Evolutionary conservation across 2,888 invertebrate species (phyloP), one percentile per base, ranked within the genome.

Genomic region (Trichacis sp.): DNA sequence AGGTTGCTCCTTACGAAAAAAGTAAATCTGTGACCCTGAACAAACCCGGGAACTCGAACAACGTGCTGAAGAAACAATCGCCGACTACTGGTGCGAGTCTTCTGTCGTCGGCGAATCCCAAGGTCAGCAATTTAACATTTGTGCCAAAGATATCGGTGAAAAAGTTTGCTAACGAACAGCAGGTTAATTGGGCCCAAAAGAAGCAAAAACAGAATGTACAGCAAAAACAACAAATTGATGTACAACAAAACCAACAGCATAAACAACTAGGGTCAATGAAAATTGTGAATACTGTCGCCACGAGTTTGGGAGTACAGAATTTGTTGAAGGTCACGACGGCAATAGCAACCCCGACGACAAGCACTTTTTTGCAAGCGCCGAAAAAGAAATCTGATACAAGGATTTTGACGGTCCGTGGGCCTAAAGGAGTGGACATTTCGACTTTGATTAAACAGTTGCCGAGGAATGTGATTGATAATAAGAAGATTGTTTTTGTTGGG

Each of bases 361-460:
- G 20, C 2, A 15, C 42, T n/a, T 33, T 56, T 9, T 42, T 52
- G n/a, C 70, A 50, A 19, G 30, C 40, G 12, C 48, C 46, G 4
- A 47, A 52, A 36, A 42, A 53, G 12, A 73, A 68, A 12, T 24
- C 66, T 17, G 68, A 66, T 24, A 68, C 76, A 8, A 77, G 75
- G 12, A 60, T 78, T 18, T 33, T 78, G 8, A 76, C 74, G 9
- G 60, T 80, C 12, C 75, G 77, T 15, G 73, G 69, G 38, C 52
- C 73, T 0, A 75, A 74, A 20, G 72, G 64, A n/a, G 51, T 75
- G 3, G 70, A 73, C 60, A 56, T 80, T 30, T 70, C 69, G 11
- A 64, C 75, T 3, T 70, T 81, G 40, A 76, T 81, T 18, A 71
- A 68, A 43, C 74, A 77, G 43, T n/a, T 80, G 38, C 72, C 81